Conservation (phyloP, 1,140 invertebrate species). For the Lepidurus packardi region DNA sequence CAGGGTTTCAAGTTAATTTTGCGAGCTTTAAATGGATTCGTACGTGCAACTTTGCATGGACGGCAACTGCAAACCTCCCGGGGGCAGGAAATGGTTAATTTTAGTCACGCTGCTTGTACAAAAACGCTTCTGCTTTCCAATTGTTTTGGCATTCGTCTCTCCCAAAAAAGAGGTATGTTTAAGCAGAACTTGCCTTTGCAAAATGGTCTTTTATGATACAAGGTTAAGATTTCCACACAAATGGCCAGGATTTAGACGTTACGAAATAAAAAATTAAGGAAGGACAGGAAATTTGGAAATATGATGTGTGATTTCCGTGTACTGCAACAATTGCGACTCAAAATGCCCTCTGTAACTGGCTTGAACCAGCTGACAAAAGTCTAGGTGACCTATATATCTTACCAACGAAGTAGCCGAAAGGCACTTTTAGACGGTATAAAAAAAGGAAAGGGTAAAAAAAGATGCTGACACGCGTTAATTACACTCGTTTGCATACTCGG, state of each 20-base stretch:
- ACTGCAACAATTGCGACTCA: too few species aligned
- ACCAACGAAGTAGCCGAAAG: not conserved
- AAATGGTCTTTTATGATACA: conserved; percentile 6
- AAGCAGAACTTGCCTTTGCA: not conserved
- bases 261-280: too few species aligned
- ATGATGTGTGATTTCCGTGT: too few species aligned
- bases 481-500: not conserved
- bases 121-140: not conserved
- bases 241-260: too few species aligned
- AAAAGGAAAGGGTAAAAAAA: not conserved
- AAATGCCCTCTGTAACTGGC: too few species aligned
- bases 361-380: not conserved
- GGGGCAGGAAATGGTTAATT: not conserved
- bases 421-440: not conserved
- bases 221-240: not conserved
- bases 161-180: not conserved
- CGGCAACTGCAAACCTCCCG: not conserved
- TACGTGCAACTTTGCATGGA: conserved; percentile 3
- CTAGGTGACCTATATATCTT: not conserved
- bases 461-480: not conserved
- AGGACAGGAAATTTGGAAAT: too few species aligned
- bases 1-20: too few species aligned
- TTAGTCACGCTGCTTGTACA: not conserved
- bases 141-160: not conserved
- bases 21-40: not conserved